These are phyloP conservation scores for Drosophila takahashii DNA, from an alignment of 1,140 invertebrate species.

Conservation along the genomic window DNA sequence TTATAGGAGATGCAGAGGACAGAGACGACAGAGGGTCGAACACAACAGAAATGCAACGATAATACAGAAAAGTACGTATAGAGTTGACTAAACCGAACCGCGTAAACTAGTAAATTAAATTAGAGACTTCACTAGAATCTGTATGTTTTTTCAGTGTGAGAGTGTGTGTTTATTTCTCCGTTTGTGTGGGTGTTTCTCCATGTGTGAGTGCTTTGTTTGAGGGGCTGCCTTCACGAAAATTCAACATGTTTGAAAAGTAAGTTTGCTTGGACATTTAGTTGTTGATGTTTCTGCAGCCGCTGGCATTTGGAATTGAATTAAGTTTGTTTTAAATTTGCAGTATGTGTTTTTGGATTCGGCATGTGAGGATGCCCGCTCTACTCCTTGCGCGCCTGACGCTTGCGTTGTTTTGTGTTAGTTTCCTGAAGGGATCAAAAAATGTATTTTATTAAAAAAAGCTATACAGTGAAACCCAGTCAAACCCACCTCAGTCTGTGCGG, in stretches of 20 bases:
- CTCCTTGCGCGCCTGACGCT: constrained; percentile 78
- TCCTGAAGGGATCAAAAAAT: constrained; percentile 42
- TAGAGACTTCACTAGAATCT: constrained; percentile 43
- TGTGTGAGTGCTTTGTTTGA: constrained; percentile 13
- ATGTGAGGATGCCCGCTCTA: constrained; percentile 27
- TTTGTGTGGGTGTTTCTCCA: constrained; percentile 12
- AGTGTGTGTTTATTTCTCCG: constrained; percentile 15
- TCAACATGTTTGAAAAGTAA: constrained; percentile 21
- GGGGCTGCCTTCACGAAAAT: constrained; percentile 26
- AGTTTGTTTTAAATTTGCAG: constrained; percentile 44
- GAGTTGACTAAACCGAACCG: constrained; percentile 63
- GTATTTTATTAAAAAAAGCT: too few relatives aligned
- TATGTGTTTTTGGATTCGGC: constrained; percentile 15
- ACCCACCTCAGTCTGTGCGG: constrained; percentile 71
- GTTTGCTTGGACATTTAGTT: constrained; percentile 13
- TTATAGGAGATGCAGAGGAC: neutral
- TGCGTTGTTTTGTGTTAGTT: constrained; percentile 69
- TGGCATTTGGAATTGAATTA: constrained; percentile 68
- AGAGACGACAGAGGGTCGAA: constrained; percentile 16
- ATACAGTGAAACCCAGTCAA: neutral
- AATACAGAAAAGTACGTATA: constrained; percentile 60
- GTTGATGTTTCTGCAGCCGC: constrained; percentile 20
- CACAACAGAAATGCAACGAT: constrained; percentile 64
- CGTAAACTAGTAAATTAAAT: constrained; percentile 57
- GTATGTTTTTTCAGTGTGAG: constrained; percentile 23